phyloP scores from a whole-genome alignment of 2,113 vertebrate genomes.

The Elaphurus davidianus region DNA sequence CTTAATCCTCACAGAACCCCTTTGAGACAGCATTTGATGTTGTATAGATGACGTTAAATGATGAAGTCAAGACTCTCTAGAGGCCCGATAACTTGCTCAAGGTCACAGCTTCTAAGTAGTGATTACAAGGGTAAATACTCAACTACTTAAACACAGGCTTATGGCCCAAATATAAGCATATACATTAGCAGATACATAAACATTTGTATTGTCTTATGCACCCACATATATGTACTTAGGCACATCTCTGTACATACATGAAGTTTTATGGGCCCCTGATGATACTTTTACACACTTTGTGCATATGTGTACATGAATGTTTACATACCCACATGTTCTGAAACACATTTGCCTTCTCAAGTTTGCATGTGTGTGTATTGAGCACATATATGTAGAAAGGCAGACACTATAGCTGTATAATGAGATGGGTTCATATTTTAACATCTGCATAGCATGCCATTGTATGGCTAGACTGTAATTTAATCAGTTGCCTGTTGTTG shows the following conservation, averaged over 20 bases:
- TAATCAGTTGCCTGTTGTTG: background rate
- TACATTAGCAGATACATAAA: background rate
- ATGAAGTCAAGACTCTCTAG: slow-evolving; percentile 9
- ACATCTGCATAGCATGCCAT: background rate
- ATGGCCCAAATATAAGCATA: background rate
- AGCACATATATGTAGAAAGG: background rate
- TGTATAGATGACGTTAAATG: background rate
- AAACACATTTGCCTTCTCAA: background rate
- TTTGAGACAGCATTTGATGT: slow-evolving; percentile 17
- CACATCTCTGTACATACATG: background rate
- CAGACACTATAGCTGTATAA: background rate
- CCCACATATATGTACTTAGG: background rate
- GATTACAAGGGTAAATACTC: slow-evolving; percentile 35
- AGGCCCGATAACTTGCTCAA: slow-evolving; percentile 37
- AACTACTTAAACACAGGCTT: slow-evolving; percentile 22
- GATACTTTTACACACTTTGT: background rate
- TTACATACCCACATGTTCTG: background rate
- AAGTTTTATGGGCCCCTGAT: background rate
- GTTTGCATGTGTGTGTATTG: background rate
- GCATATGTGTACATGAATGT: background rate
- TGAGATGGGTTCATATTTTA: slow-evolving; percentile 12
- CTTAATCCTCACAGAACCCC: background rate
- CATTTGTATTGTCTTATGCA: background rate
- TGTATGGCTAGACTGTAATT: background rate
- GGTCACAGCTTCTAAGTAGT: slow-evolving; percentile 44